These are phyloP conservation scores for Corythornis madagascariensis DNA, from an alignment of 2,113 vertebrate species.

Conservation along the genomic window DNA sequence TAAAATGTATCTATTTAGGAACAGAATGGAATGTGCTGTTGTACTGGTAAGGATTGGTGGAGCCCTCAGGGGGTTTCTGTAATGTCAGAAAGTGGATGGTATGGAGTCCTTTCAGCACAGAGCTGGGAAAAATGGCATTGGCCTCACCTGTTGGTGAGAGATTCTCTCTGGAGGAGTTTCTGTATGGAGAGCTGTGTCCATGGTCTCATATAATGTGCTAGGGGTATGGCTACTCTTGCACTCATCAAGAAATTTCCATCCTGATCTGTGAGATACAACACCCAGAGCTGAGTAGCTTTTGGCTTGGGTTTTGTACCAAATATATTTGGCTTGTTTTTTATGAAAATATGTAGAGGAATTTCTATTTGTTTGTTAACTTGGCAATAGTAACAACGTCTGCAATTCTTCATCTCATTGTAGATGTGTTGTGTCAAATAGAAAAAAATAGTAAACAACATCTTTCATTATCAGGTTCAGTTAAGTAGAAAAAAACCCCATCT, in stretches of 20 bases:
- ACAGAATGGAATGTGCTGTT: not conserved
- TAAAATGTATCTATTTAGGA: not conserved
- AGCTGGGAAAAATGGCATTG: not conserved
- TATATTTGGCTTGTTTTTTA: not conserved
- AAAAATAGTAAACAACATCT: not conserved
- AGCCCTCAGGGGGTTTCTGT: not conserved
- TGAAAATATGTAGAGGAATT: not conserved
- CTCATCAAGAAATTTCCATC: not conserved
- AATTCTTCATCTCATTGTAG: not conserved
- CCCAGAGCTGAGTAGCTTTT: not conserved
- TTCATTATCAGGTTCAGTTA: not conserved
- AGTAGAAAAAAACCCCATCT: not conserved
- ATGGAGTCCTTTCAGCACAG: not conserved
- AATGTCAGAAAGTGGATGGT: not conserved
- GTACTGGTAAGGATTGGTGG: not conserved
- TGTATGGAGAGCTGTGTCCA: fast-evolving
- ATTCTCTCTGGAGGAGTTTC: not conserved
- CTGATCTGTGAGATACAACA: not conserved
- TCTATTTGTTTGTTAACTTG: not conserved
- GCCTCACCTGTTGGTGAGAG: not conserved
- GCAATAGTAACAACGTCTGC: not conserved
- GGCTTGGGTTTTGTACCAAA: not conserved
- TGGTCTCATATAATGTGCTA: not conserved
- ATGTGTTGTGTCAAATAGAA: not conserved
- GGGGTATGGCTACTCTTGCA: not conserved